Evolutionary conservation across 2,797 vertebrate genomes (phyloP).

Genomic region (Ibycter americanus): DNA sequence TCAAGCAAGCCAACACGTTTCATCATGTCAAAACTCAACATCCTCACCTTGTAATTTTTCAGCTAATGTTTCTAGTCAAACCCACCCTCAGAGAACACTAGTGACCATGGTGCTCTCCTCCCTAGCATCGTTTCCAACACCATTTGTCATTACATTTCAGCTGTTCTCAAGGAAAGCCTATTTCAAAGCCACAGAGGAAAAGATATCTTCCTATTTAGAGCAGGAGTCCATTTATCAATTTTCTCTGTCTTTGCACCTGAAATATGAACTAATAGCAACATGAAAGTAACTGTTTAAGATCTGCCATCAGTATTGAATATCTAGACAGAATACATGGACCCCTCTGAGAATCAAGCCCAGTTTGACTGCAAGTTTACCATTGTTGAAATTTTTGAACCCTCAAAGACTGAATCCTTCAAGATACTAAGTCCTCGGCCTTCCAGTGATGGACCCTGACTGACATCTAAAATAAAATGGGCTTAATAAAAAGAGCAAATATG

Average conservation of each 20-base stretch:
- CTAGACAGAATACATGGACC: not conserved
- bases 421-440: not conserved
- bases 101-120: constrained; percentile 4
- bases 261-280: not conserved
- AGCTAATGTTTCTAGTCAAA: constrained; percentile 61
- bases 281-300: not conserved
- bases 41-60: constrained; percentile 36
- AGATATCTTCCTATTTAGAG: constrained; percentile 53
- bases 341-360: not conserved
- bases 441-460: not conserved
- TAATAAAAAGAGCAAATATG: not conserved
- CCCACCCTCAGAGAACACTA: constrained; percentile 33
- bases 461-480: not conserved
- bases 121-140: not conserved
- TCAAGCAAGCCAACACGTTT: constrained; percentile 38
- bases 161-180: constrained; percentile 46
- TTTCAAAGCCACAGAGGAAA: constrained; percentile 61
- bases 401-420: not conserved
- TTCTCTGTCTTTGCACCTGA: not conserved
- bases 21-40: constrained; percentile 52
- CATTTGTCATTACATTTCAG: constrained; percentile 7
- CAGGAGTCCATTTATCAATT: constrained; percentile 34
- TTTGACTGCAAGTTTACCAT: not conserved
- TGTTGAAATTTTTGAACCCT: not conserved
- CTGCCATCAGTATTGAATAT: not conserved